Evolutionary conservation across 1,140 invertebrate species (phyloP).

Genomic region (Cydia pomonella): DNA sequence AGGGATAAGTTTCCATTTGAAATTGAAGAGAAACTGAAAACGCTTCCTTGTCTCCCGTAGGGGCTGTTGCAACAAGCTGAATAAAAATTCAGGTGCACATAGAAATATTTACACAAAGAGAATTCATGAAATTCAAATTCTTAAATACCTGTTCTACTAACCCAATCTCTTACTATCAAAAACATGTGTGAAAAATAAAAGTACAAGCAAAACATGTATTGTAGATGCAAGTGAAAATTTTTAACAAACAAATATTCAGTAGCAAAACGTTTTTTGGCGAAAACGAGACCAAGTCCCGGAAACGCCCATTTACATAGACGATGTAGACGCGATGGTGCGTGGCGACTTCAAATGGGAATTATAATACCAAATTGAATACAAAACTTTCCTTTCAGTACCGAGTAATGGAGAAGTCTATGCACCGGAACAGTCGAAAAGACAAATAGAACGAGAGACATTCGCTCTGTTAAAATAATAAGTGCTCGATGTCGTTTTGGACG

Average conservation of each 20-base stretch:
- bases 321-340: constrained; percentile 78
- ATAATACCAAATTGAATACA: constrained; percentile 81
- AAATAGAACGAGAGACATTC: constrained; percentile 77
- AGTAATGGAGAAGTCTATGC: constrained; percentile 80
- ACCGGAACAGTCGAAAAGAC: constrained; percentile 80
- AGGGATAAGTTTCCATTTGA: constrained; percentile 80
- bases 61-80: constrained; percentile 58
- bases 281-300: constrained; percentile 73
- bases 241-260: constrained; percentile 51
- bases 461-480: constrained; percentile 79
- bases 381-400: constrained; percentile 80
- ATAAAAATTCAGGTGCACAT: constrained; percentile 75
- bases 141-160: constrained; percentile 44
- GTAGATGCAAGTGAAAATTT: constrained; percentile 45
- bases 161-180: constrained; percentile 43
- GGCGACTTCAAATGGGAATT: constrained; percentile 79
- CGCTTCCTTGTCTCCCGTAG: constrained; percentile 72
- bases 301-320: constrained; percentile 79
- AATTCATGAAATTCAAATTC: constrained; percentile 37
- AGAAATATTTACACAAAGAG: constrained; percentile 71
- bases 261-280: constrained; percentile 58
- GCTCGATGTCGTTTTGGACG: constrained; percentile 75
- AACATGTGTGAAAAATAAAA: constrained; percentile 36
- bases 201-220: constrained; percentile 34
- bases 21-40: constrained; percentile 77